Evolutionary conservation across 2,113 vertebrate genomes (phyloP).

Genomic region (Mobula hypostoma): DNA sequence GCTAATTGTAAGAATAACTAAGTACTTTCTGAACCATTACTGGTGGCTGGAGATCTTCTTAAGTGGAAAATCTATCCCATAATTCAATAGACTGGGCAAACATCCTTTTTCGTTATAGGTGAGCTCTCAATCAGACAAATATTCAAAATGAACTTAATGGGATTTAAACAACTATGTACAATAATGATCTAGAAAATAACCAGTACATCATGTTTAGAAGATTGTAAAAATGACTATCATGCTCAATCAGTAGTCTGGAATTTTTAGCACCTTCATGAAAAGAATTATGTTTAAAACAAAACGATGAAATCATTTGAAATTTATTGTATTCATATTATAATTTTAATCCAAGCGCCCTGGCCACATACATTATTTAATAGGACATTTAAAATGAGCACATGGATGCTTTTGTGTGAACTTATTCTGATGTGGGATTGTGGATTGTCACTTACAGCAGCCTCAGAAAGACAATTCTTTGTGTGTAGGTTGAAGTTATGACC

Average conservation of each 20-base stretch:
- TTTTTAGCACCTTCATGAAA: not conserved
- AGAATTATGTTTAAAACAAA: not conserved
- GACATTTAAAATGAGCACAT: not conserved
- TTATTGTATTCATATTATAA: not conserved
- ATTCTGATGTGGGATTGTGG: not conserved
- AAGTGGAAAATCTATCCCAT: conserved; percentile 16
- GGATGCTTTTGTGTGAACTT: not conserved
- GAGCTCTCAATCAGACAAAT: not conserved
- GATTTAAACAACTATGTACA: not conserved
- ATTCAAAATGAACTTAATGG: not conserved
- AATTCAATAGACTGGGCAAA: not conserved
- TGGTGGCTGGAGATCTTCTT: not conserved
- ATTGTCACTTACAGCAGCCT: not conserved
- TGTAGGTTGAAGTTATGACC: not conserved
- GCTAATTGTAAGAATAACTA: not conserved
- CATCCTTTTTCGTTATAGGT: not conserved
- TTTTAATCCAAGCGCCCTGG: not conserved
- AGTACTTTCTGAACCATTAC: not conserved
- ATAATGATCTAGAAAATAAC: not conserved
- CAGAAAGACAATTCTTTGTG: not conserved
- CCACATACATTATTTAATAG: not conserved
- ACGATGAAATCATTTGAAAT: not conserved
- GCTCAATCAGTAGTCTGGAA: not conserved
- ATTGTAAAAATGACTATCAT: not conserved
- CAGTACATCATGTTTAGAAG: not conserved